A percentile compares a stretch with the other conserved stretches of the same genome.
phyloP scores from a whole-genome alignment of 2,888 invertebrate species.

The Apamea crenata region DNA sequence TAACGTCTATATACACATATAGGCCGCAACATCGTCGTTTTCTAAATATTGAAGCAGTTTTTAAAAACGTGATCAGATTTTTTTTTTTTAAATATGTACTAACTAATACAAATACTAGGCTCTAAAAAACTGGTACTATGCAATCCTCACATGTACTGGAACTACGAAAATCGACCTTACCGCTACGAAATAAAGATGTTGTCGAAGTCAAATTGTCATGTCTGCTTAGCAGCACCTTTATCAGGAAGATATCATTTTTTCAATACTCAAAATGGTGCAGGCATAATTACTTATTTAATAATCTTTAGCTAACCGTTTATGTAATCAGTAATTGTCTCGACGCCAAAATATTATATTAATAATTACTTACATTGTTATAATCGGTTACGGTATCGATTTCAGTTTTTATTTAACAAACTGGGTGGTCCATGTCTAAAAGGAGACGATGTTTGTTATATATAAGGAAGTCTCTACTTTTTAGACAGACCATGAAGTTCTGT shows the following conservation, averaged over 20 bases:
- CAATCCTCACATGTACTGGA: background rate
- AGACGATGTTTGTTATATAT: background rate
- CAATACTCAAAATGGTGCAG: slow-evolving; percentile 19
- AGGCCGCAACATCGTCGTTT: too few species aligned
- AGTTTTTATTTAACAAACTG: background rate
- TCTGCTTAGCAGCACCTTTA: background rate
- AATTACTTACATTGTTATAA: slow-evolving; percentile 11
- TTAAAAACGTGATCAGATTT: too few species aligned
- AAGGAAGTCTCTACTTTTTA: background rate
- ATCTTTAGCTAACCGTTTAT: slow-evolving; percentile 30
- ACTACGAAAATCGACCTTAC: background rate
- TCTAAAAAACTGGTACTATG: background rate
- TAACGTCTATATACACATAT: too few species aligned
- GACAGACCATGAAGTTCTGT: background rate
- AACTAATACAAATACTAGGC: too few species aligned
- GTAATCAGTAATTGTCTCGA: slow-evolving; percentile 1
- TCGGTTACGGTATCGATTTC: background rate
- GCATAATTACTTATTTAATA: slow-evolving; percentile 29
- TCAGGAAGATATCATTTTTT: slow-evolving; percentile 4
- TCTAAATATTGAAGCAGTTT: background rate
- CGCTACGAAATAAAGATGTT: background rate
- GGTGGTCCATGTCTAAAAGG: slow-evolving; percentile 18
- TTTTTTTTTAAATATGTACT: background rate
- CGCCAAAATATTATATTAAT: slow-evolving; percentile 17
- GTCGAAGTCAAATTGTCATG: too few species aligned